Conservation (phyloP, 2,797 vertebrate species). For the Craterocephalus amniculus region DNA sequence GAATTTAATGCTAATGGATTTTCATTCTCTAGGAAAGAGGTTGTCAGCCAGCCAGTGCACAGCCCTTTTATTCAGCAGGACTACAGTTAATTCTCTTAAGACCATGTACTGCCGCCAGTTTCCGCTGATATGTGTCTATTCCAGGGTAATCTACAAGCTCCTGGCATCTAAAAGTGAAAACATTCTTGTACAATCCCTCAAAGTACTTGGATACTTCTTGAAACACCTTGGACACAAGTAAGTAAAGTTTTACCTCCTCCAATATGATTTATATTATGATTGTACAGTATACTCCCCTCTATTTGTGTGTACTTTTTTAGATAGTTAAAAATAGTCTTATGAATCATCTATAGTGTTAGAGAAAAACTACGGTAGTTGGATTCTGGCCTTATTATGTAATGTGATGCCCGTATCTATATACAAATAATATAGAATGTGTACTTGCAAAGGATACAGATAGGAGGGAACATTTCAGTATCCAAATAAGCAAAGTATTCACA, state of each 20-base stretch:
- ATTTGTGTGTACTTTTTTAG: background rate
- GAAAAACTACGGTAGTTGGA: no score
- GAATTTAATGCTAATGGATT: constrained; percentile 61
- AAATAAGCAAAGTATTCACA: no score
- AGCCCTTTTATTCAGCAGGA: constrained; percentile 55
- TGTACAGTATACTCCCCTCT: background rate
- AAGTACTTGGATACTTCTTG: constrained; percentile 96
- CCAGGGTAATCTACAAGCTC: constrained; percentile 96
- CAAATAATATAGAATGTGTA: no score
- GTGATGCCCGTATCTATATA: background rate
- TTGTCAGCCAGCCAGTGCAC: constrained; percentile 55
- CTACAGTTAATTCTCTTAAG: constrained; percentile 49
- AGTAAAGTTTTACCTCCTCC: constrained; percentile 68
- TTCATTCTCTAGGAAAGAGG: constrained; percentile 54
- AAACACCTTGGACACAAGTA: constrained; percentile 98
- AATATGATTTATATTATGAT: constrained; percentile 15
- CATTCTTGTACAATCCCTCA: constrained; percentile 96
- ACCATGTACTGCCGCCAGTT: constrained; percentile 44
- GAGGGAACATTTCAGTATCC: no score
- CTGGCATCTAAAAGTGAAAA: constrained; percentile 96
- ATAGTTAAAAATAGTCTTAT: no score
- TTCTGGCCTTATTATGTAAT: background rate
- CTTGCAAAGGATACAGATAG: no score
- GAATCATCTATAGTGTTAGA: background rate
- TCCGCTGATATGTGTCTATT: constrained; percentile 58